Percentiles rank a stretch among this genome's conserved stretches.
Conservation (phyloP, 1,140 invertebrate species). For the Leptinotarsa undecemlineata region DNA sequence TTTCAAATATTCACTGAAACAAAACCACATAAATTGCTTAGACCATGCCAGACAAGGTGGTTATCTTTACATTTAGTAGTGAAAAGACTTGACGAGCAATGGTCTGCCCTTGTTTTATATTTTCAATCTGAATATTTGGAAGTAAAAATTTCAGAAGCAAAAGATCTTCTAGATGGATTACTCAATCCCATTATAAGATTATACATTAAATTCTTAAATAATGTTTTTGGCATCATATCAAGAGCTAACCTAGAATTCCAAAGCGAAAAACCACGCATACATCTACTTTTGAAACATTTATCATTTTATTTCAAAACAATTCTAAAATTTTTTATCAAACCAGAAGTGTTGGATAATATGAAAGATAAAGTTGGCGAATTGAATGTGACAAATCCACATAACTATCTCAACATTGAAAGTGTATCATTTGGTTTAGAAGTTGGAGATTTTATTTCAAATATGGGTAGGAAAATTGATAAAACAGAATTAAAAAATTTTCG, state of each 20-base stretch:
- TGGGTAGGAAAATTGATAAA: not conserved
- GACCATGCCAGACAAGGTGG: conserved; percentile 17
- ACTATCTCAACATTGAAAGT: not conserved
- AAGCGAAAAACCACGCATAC: not conserved
- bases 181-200: not conserved
- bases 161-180: not conserved
- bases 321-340: not conserved
- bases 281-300: not conserved
- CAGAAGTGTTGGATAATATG: not conserved
- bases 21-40: conserved; percentile 8
- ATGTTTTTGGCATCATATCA: not conserved
- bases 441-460: not conserved
- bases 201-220: conserved; percentile 2
- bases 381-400: not conserved
- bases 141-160: not conserved
- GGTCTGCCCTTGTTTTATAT: conserved; percentile 5
- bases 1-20: conserved; percentile 14
- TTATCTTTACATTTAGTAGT: conserved; percentile 24
- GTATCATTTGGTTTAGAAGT: not conserved
- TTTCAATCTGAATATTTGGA: not conserved
- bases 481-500: not conserved
- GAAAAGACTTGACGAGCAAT: not conserved
- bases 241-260: conserved; percentile 6
- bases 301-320: not conserved
- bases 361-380: not conserved